phyloP scores from a whole-genome alignment of 2,888 invertebrate genomes.

The Neocrepidodera transversa region DNA sequence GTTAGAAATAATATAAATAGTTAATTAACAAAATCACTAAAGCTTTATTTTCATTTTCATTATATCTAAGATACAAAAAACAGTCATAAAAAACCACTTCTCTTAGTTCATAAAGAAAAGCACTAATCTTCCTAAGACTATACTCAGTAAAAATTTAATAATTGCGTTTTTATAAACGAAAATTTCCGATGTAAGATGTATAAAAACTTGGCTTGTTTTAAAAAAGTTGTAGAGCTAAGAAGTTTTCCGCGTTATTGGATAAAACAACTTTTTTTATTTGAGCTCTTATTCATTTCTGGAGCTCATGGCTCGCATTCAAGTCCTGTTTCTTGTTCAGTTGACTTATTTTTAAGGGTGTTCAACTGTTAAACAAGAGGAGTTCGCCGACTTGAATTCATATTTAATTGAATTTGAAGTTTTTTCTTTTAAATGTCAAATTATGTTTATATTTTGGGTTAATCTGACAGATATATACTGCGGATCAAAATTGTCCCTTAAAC shows the following conservation, averaged over 20 bases:
- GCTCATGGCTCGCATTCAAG: neutral
- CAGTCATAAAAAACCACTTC: neutral
- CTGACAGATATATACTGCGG: no score
- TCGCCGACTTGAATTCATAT: neutral
- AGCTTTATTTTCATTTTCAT: no score
- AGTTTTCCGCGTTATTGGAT: conserved; percentile 1
- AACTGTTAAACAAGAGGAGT: neutral
- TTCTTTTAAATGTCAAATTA: no score
- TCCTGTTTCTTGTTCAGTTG: conserved; percentile 1
- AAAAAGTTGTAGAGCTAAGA: neutral
- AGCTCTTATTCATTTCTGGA: neutral
- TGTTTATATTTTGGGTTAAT: no score
- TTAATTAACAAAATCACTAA: no score
- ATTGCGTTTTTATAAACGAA: neutral
- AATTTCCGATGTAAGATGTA: neutral
- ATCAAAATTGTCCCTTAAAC: no score
- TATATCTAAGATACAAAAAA: no score
- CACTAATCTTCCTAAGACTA: neutral
- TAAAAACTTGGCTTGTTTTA: conserved; percentile 4
- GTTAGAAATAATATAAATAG: no score
- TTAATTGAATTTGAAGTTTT: conserved; percentile 2
- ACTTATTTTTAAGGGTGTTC: neutral
- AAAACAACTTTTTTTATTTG: conserved; percentile 2
- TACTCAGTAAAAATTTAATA: conserved; percentile 3
- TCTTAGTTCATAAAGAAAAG: neutral